A percentile compares a stretch with the other conserved stretches of the same genome.
Evolutionary conservation across 2,888 invertebrate species (phyloP).

Genomic region (Autographa pulchrina): DNA sequence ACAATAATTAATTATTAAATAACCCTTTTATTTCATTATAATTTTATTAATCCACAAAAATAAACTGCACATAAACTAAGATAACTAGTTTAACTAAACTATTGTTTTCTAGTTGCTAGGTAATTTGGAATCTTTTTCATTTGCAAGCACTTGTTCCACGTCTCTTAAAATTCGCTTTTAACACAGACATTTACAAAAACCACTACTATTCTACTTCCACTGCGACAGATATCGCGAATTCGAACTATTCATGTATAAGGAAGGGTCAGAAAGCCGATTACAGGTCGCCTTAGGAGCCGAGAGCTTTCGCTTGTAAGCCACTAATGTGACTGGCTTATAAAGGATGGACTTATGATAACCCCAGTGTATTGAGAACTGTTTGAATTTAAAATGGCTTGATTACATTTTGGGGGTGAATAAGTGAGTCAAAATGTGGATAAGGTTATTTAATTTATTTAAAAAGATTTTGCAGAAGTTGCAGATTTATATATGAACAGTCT

Average conservation of each 20-base stretch:
- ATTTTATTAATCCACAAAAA: too few relatives aligned
- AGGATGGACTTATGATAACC: slow-evolving; percentile 73
- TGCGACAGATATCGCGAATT: slow-evolving; percentile 63
- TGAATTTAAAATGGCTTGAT: slow-evolving; percentile 18
- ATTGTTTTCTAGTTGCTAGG: too few relatives aligned
- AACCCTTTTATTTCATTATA: too few relatives aligned
- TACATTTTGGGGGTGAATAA: slow-evolving; percentile 6
- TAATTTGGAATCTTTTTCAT: too few relatives aligned
- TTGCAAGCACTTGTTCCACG: too few relatives aligned
- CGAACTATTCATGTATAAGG: slow-evolving; percentile 60
- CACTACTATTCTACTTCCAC: slow-evolving; percentile 30
- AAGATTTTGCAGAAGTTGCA: too few relatives aligned
- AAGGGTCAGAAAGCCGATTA: slow-evolving; percentile 86
- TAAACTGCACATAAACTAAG: too few relatives aligned
- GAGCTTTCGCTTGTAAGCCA: slow-evolving; percentile 85
- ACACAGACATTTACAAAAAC: slow-evolving; percentile 7
- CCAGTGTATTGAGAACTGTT: slow-evolving; percentile 41
- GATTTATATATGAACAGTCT: too few relatives aligned
- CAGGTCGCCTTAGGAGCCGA: slow-evolving; percentile 79
- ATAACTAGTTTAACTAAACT: too few relatives aligned
- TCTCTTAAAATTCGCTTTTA: neutral
- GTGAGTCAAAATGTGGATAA: slow-evolving; percentile 20
- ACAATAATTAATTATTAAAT: too few relatives aligned
- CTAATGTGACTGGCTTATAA: slow-evolving; percentile 80
- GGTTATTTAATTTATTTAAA: slow-evolving; percentile 7